Conservation (phyloP, 2,113 vertebrate species). For the Apodemus sylvaticus region DNA sequence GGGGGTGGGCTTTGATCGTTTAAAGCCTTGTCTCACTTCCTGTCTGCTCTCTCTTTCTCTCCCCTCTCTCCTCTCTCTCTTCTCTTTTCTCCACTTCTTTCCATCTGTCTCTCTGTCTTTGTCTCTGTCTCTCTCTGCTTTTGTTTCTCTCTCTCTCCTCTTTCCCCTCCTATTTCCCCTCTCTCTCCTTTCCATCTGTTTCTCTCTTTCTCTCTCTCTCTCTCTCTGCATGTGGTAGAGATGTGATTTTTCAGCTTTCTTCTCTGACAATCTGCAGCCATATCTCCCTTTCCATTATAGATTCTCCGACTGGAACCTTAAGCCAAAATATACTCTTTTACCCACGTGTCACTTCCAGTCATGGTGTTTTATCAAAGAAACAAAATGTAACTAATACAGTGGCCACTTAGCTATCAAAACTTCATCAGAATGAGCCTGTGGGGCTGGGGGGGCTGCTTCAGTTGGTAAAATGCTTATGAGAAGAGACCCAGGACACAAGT, state of each 20-base stretch:
- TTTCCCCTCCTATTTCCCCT: too few species aligned
- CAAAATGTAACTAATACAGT: background rate
- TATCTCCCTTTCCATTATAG: background rate
- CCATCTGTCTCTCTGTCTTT: too few species aligned
- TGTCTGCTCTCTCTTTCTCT: background rate
- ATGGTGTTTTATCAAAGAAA: background rate
- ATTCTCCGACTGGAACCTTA: background rate
- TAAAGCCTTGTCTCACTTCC: background rate
- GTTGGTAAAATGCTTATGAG: background rate
- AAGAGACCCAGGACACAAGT: background rate
- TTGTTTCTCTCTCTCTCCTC: too few species aligned
- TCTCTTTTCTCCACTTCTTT: too few species aligned
- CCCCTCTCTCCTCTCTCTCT: accelerated
- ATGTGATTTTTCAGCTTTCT: background rate
- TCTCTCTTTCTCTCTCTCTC: background rate
- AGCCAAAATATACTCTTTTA: background rate
- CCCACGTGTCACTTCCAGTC: background rate
- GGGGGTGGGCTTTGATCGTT: background rate
- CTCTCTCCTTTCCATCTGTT: too few species aligned
- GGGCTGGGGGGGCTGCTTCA: too few species aligned
- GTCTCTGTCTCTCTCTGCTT: too few species aligned
- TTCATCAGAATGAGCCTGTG: background rate
- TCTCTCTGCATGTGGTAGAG: background rate
- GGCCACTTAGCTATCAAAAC: background rate
- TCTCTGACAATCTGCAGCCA: background rate